A percentile compares a stretch with the other conserved stretches of the same genome.
Conservation (phyloP, 2,888 invertebrate species). For the Proisotoma minuta region DNA sequence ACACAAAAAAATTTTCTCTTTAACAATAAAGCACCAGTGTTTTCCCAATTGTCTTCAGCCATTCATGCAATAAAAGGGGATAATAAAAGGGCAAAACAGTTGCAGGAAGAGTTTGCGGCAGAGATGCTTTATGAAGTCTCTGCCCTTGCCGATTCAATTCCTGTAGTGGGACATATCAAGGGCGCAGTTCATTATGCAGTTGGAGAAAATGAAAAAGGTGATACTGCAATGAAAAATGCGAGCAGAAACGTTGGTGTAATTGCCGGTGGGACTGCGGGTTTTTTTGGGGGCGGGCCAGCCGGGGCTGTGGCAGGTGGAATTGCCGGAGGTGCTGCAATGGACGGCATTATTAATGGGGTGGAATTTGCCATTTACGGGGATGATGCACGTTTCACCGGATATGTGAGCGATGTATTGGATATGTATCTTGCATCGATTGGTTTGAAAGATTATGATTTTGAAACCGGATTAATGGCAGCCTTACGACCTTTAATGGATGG, state of each 20-base stretch:
- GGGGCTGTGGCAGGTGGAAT: conserved; percentile 44
- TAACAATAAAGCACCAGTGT: conserved; percentile 25
- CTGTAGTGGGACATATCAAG: conserved; percentile 45
- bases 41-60: not conserved
- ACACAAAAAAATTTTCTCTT: conserved; percentile 38
- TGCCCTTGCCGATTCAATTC: conserved; percentile 27
- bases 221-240: conserved; percentile 44
- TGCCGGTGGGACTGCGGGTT: conserved; percentile 41
- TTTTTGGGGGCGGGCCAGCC: conserved; percentile 36
- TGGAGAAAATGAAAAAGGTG: conserved; percentile 41
- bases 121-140: conserved; percentile 20
- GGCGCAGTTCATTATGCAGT: conserved; percentile 41
- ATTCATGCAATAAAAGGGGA: not conserved
- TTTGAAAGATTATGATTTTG: no score
- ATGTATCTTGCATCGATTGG: no score
- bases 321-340: conserved; percentile 42
- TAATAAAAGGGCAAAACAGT: conserved; percentile 3
- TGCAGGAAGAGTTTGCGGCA: conserved; percentile 46
- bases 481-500: no score
- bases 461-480: no score
- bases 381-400: no score
- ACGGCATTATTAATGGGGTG: conserved; percentile 40
- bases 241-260: conserved; percentile 42
- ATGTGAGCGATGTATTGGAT: no score
- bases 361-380: no score